Percentiles rank a stretch among this genome's conserved stretches.
phyloP scores from a whole-genome alignment of 2,113 vertebrate species.

The Dissostichus mawsoni region DNA sequence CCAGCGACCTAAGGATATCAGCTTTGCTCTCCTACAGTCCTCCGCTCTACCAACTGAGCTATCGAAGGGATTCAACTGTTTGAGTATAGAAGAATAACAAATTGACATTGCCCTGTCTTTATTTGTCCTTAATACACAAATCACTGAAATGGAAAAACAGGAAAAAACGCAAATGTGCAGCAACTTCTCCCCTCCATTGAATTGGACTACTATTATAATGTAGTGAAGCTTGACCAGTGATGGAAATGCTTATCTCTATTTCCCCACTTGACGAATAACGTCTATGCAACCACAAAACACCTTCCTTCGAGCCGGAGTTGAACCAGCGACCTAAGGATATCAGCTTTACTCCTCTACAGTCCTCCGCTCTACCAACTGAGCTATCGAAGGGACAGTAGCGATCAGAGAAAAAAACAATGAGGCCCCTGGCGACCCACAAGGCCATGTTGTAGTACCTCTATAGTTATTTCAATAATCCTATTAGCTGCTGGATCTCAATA shows the following conservation, averaged over 20 bases:
- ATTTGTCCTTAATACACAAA: background rate
- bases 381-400: slow-evolving; percentile 7
- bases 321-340: no score
- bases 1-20: no score
- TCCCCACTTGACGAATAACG: no score
- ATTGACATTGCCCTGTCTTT: no score
- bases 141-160: background rate
- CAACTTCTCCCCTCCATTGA: no score
- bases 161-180: background rate
- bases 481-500: slow-evolving; percentile 59
- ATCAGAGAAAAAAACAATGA: background rate
- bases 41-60: slow-evolving; percentile 91
- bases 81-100: no score
- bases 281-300: rapidly evolving
- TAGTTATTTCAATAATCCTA: slow-evolving; percentile 31
- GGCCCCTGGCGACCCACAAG: slow-evolving; percentile 20
- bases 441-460: slow-evolving; percentile 48
- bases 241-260: background rate
- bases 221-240: background rate
- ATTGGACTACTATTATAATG: background rate
- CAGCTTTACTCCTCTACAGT: slow-evolving; percentile 75
- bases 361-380: slow-evolving; percentile 91
- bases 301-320: no score
- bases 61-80: slow-evolving; percentile 82
- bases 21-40: slow-evolving; percentile 79